Evolutionary conservation across 2,888 invertebrate species (phyloP), one percentile per base, ranked within the genome.

Genomic region (Nephrotoma appendiculata): DNA sequence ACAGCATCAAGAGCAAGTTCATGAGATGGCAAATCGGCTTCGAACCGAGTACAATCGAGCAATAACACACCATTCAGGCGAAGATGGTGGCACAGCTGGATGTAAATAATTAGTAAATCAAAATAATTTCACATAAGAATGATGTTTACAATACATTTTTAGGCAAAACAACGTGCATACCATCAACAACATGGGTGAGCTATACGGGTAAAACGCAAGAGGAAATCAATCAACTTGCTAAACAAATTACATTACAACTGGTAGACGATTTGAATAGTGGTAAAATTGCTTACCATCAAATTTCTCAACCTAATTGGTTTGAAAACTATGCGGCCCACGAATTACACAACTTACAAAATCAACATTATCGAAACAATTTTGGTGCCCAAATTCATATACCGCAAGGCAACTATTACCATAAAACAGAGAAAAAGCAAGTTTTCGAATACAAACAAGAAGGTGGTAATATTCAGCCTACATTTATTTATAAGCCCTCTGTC

Each of bases 281-380:
- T 5, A 87, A 88, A 6, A 71, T 90, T 0, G 89, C 86, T 45
- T 90, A 91, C 15, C 88, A 86, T 12, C 89, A 89, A 41, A 89
- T 91, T 15, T 88, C 89, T 0, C 89, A 91, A 87, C 90, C 91
- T 0, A 89, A 90, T 83, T 92, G 90, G 87, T 92, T 92, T 87
- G 92, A 92, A 86, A 88, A 89, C 42, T 90, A 90, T 86, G 90
- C 91, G 0, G 90, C 90, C 0, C 88, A 90, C 9, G 87, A 89
- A 5, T 88, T 92, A 44, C 89, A 91, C 71, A 88, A 88, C 86
- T 87, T 89, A 6, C 88, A 87, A 7, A 87, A 86, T 0, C 88
- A 88, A 41, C 88, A 89, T 12, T 87, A 88, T 83, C 88, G 89
- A 6, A 89, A 9, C 90, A 90, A 86, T 90, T 90, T 44, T 86